Evolutionary conservation across 2,797 vertebrate species (phyloP).

Genomic region (Betta splendens): DNA sequence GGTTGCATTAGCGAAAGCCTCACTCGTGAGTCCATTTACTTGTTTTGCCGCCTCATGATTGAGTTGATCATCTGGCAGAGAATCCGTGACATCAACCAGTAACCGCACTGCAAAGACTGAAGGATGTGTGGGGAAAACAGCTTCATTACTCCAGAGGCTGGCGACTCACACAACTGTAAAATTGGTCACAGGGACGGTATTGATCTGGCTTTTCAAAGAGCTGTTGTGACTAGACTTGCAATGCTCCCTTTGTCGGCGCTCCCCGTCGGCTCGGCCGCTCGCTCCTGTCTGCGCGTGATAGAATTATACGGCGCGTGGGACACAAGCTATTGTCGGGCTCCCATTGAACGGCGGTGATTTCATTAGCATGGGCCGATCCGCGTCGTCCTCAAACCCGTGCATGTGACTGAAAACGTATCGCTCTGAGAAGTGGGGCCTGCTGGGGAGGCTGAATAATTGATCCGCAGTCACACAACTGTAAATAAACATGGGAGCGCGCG

Average conservation of each 20-base stretch:
- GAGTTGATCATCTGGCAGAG: slow-evolving; percentile 25
- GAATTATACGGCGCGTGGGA: slow-evolving; percentile 24
- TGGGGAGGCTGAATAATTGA: slow-evolving; percentile 36
- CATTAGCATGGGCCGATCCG: slow-evolving; percentile 10
- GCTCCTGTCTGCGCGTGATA: slow-evolving; percentile 17
- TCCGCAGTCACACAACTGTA: slow-evolving; percentile 35
- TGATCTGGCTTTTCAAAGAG: slow-evolving; percentile 66
- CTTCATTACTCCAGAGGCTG: slow-evolving; percentile 71
- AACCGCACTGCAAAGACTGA: slow-evolving; percentile 36
- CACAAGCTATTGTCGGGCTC: slow-evolving; percentile 12
- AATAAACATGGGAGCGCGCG: slow-evolving; percentile 45
- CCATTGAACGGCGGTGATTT: slow-evolving; percentile 9
- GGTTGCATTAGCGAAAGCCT: background rate
- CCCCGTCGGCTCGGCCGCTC: slow-evolving; percentile 18
- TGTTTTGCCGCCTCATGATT: background rate
- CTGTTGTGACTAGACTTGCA: slow-evolving; percentile 71
- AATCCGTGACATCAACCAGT: slow-evolving; percentile 21
- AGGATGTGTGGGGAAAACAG: slow-evolving; percentile 60
- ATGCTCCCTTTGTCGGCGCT: slow-evolving; percentile 53
- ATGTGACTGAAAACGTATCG: background rate
- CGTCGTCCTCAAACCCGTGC: background rate
- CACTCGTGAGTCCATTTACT: background rate
- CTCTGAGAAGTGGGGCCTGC: too few relatives aligned
- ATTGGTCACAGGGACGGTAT: slow-evolving; percentile 77
- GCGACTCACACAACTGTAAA: slow-evolving; percentile 70